Conservation (phyloP, 2,888 invertebrate genomes). For the Xestia sexstrigata region DNA sequence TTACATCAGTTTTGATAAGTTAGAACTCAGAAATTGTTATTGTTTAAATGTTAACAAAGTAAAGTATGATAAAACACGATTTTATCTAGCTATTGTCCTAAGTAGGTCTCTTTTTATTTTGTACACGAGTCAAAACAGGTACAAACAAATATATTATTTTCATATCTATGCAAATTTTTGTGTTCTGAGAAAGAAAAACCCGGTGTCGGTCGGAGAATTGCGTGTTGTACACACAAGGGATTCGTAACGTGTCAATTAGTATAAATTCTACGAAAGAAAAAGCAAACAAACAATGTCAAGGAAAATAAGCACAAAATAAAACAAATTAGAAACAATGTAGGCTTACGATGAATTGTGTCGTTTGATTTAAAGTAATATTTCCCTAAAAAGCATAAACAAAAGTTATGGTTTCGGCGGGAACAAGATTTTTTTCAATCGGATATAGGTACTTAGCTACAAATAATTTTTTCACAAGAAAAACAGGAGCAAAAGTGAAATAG, state of each 20-base stretch:
- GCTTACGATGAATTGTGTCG: neutral
- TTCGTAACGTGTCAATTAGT: conserved; percentile 57
- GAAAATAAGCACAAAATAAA: conserved; percentile 37
- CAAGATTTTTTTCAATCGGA: neutral
- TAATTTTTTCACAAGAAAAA: neutral
- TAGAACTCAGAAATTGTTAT: too few species aligned
- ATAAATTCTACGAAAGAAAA: conserved; percentile 36
- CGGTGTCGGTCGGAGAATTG: conserved; percentile 29
- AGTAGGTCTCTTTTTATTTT: conserved; percentile 2
- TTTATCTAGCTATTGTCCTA: neutral
- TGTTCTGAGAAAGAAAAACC: conserved; percentile 10
- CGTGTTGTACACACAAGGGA: conserved; percentile 46
- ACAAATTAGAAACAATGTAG: conserved; percentile 7
- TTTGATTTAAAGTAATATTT: conserved; percentile 24
- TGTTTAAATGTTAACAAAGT: too few species aligned
- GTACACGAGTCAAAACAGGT: conserved; percentile 10
- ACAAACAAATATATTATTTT: conserved; percentile 27
- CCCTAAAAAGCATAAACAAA: neutral
- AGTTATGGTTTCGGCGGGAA: conserved; percentile 4
- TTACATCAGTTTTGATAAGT: neutral
- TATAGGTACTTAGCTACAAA: too few species aligned
- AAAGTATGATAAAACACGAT: neutral
- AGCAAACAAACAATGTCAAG: conserved; percentile 44
- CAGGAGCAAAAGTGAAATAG: neutral
- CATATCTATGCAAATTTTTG: conserved; percentile 53